Percentiles rank a stretch among this genome's conserved stretches.
phyloP scores from a whole-genome alignment of 2,113 vertebrate species.

The Malurus cyaneus region DNA sequence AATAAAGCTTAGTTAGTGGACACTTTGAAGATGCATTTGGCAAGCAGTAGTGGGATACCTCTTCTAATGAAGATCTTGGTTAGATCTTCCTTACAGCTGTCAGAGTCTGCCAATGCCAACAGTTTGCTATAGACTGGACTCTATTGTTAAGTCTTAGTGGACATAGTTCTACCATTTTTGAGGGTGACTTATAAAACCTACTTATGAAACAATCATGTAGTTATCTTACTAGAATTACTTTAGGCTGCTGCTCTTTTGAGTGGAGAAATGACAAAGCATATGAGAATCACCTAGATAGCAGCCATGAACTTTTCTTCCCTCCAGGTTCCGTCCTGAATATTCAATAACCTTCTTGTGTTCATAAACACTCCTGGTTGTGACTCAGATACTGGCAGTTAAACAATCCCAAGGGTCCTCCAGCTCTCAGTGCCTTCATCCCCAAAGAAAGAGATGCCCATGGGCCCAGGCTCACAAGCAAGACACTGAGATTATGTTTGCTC shows the following conservation, averaged over 20 bases:
- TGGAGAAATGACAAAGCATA: background rate
- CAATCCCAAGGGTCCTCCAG: background rate
- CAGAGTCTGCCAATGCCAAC: background rate
- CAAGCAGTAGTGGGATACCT: background rate
- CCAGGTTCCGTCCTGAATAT: background rate
- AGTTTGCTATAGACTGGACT: background rate
- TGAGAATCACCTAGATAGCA: background rate
- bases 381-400: background rate
- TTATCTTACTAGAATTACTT: background rate
- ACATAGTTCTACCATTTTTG: background rate
- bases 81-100: background rate
- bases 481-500: background rate
- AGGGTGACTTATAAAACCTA: rapidly evolving
- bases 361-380: background rate
- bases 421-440: background rate
- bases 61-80: background rate
- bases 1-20: background rate
- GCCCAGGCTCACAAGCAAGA: background rate
- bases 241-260: background rate
- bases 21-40: background rate
- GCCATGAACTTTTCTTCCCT: background rate
- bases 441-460: rapidly evolving
- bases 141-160: background rate
- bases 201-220: background rate
- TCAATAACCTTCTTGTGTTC: background rate